A percentile compares a stretch with the other conserved stretches of the same genome.
phyloP scores from a whole-genome alignment of 2,888 invertebrate species.

The Spodoptera picta region DNA sequence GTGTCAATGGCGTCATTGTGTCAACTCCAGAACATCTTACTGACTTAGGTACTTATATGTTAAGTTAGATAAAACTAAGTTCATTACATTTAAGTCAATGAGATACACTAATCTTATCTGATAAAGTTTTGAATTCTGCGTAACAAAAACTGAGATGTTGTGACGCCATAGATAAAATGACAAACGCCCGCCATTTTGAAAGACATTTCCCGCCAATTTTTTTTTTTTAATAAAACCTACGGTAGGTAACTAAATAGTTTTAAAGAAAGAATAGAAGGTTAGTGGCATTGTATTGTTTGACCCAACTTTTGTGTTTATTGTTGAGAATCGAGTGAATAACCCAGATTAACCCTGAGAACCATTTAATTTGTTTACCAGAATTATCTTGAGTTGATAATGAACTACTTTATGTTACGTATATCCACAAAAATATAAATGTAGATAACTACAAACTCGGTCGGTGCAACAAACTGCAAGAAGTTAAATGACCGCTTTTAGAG shows the following conservation, averaged over 20 bases:
- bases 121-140: constrained; percentile 12
- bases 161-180: neutral
- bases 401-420: neutral
- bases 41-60: constrained; percentile 20
- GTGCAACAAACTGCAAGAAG: neutral
- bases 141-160: constrained; percentile 7
- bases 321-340: constrained; percentile 1
- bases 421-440: too few species aligned
- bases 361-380: constrained; percentile 9
- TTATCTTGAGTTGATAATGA: constrained; percentile 24
- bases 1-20: constrained; percentile 16
- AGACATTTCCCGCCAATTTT: constrained; percentile 12
- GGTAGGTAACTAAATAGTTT: too few species aligned
- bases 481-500: neutral
- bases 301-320: too few species aligned
- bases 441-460: neutral
- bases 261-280: too few species aligned
- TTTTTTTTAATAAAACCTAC: neutral
- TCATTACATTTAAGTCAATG: constrained; percentile 45
- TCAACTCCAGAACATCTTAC: constrained; percentile 2
- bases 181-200: constrained; percentile 15
- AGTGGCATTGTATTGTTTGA: too few species aligned
- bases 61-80: constrained; percentile 40
- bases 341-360: constrained; percentile 16
- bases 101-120: constrained; percentile 46